These are phyloP conservation scores for Phoeniculus purpureus DNA, from an alignment of 2,797 vertebrate genomes.

Conservation along the genomic window DNA sequence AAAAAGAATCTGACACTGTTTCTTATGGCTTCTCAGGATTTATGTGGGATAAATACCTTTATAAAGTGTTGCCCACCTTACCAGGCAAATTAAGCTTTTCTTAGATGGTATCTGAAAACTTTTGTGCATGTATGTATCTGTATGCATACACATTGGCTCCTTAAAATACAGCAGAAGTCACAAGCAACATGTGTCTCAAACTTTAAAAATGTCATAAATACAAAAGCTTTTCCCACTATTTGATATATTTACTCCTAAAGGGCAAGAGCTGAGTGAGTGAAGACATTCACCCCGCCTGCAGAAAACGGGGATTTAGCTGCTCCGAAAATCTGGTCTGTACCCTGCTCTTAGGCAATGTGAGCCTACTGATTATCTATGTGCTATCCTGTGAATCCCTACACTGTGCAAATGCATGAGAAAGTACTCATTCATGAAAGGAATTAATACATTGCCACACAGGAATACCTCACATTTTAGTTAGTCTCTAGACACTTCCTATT, in stretches of 20 bases:
- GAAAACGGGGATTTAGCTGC: neutral
- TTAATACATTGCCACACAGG: no score
- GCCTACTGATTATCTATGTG: neutral
- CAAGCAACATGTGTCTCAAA: neutral
- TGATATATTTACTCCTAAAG: neutral
- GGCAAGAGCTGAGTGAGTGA: neutral
- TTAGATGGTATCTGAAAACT: neutral
- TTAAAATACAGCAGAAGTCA: neutral
- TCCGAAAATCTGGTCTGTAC: neutral
- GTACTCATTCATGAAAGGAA: neutral
- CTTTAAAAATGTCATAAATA: neutral
- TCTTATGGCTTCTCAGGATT: neutral
- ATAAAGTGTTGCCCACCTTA: neutral
- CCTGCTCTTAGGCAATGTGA: neutral
- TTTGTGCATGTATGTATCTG: rapidly evolving
- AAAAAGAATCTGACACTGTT: neutral
- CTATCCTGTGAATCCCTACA: neutral
- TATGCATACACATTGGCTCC: rapidly evolving
- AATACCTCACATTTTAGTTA: neutral
- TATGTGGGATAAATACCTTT: neutral
- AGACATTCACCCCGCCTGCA: neutral
- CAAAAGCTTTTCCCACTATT: neutral
- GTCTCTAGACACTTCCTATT: neutral
- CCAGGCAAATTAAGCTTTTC: neutral
- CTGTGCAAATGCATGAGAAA: no score